Evolutionary conservation across 2,113 vertebrate species (phyloP).

Genomic region (Phycodurus eques): DNA sequence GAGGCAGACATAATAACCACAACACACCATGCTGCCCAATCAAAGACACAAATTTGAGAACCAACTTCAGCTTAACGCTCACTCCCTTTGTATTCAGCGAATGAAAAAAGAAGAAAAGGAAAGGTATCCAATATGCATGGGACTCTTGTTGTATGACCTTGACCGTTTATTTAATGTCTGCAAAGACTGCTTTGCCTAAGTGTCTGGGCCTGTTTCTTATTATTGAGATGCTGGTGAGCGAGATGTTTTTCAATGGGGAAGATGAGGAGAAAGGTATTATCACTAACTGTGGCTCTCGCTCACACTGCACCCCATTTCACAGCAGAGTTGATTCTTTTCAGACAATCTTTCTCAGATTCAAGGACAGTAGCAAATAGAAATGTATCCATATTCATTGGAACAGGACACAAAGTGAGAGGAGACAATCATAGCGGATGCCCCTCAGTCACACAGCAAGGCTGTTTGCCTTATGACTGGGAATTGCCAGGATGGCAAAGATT

Average conservation of each 20-base stretch:
- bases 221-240: slow-evolving; percentile 32
- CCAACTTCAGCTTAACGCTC: too few relatives aligned
- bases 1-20: too few relatives aligned
- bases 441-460: slow-evolving; percentile 10
- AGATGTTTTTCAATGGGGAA: slow-evolving; percentile 18
- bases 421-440: not conserved
- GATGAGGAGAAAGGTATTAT: slow-evolving; percentile 5
- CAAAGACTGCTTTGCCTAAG: slow-evolving; percentile 64
- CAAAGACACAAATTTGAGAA: too few relatives aligned
- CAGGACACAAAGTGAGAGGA: not conserved
- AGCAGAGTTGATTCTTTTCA: slow-evolving; percentile 26
- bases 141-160: slow-evolving; percentile 64
- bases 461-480: slow-evolving; percentile 13
- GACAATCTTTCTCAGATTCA: slow-evolving; percentile 38
- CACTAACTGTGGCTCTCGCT: slow-evolving; percentile 45
- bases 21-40: too few relatives aligned
- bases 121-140: too few relatives aligned
- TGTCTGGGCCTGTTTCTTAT: slow-evolving; percentile 50
- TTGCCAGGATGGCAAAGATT: slow-evolving; percentile 16
- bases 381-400: slow-evolving; percentile 18
- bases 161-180: slow-evolving; percentile 74
- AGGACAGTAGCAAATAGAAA: slow-evolving; percentile 27
- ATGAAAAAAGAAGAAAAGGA: too few relatives aligned
- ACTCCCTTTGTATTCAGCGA: too few relatives aligned
- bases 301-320: slow-evolving; percentile 33